A percentile compares a stretch with the other conserved stretches of the same genome.
These are phyloP conservation scores for Laterallus jamaicensis DNA, from an alignment of 2,113 vertebrate genomes.

Conservation along the genomic window DNA sequence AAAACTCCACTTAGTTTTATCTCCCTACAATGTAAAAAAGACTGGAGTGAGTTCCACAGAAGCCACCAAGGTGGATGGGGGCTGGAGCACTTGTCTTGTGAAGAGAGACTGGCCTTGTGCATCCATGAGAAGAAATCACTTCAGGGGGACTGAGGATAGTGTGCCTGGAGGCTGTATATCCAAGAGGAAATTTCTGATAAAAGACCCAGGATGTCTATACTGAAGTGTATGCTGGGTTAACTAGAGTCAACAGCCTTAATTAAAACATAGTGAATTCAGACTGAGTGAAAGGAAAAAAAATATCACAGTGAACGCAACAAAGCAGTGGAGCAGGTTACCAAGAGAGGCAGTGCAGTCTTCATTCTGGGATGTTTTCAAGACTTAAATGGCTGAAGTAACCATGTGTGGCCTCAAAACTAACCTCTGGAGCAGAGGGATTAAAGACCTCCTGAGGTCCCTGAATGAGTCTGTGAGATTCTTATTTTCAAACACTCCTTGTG, in stretches of 20 bases:
- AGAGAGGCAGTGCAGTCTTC: neutral
- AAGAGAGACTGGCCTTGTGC: neutral
- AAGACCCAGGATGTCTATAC: neutral
- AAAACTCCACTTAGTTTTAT: neutral
- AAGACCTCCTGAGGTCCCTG: neutral
- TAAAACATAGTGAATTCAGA: neutral
- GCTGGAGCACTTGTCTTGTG: neutral
- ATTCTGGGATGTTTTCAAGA: neutral
- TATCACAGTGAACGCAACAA: neutral
- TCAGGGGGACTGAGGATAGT: neutral
- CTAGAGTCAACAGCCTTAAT: neutral
- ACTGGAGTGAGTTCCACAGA: neutral
- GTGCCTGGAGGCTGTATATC: neutral
- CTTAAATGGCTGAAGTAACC: neutral
- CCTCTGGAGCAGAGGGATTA: neutral
- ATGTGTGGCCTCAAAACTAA: neutral
- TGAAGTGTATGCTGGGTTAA: neutral
- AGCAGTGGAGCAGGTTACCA: neutral
- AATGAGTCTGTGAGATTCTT: neutral
- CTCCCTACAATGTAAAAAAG: neutral
- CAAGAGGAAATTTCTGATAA: neutral
- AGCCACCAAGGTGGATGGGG: neutral
- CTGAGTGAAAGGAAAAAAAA: neutral
- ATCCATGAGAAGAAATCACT: neutral
- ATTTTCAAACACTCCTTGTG: neutral